phyloP scores from a whole-genome alignment of 1,140 invertebrate genomes.

The Orius insidiosus region DNA sequence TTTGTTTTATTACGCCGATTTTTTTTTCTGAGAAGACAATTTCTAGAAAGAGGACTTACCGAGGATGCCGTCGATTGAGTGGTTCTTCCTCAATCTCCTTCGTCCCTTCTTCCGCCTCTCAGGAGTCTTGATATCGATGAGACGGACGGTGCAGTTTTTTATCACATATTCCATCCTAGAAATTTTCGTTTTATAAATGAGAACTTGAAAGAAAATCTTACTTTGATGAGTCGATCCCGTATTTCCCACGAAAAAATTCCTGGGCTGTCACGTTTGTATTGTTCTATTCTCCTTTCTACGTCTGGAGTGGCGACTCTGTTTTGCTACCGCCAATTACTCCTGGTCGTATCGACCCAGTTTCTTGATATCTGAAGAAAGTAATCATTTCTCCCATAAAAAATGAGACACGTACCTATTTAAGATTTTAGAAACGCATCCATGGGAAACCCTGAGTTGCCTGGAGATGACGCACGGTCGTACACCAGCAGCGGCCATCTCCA shows the following conservation, averaged over 20 bases:
- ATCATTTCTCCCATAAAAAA: constrained; percentile 31
- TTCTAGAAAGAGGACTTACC: constrained; percentile 35
- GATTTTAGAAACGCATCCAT: constrained; percentile 84
- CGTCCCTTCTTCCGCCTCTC: constrained; percentile 46
- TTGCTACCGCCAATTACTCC: constrained; percentile 81
- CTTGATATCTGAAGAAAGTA: constrained; percentile 31
- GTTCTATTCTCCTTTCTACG: constrained; percentile 80
- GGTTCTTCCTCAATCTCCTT: constrained; percentile 55
- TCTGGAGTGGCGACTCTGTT: constrained; percentile 70
- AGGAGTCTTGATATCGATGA: constrained; percentile 73
- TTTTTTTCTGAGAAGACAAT: background rate
- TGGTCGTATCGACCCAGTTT: constrained; percentile 78
- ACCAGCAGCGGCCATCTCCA: constrained; percentile 75
- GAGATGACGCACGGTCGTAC: constrained; percentile 79
- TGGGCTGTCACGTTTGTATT: constrained; percentile 82
- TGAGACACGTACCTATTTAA: constrained; percentile 39
- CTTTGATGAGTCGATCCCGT: constrained; percentile 69
- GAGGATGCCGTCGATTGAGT: constrained; percentile 78
- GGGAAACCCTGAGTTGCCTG: constrained; percentile 67
- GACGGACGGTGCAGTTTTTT: constrained; percentile 72
- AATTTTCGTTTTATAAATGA: too few species aligned
- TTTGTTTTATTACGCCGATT: too few species aligned
- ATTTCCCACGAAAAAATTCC: constrained; percentile 96
- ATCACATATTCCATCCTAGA: constrained; percentile 63
- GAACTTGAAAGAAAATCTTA: constrained; percentile 23